A percentile compares a stretch with the other conserved stretches of the same genome.
Evolutionary conservation across 23 tunicate species (phyloP).

Genomic region (Halocynthia roretzi): DNA sequence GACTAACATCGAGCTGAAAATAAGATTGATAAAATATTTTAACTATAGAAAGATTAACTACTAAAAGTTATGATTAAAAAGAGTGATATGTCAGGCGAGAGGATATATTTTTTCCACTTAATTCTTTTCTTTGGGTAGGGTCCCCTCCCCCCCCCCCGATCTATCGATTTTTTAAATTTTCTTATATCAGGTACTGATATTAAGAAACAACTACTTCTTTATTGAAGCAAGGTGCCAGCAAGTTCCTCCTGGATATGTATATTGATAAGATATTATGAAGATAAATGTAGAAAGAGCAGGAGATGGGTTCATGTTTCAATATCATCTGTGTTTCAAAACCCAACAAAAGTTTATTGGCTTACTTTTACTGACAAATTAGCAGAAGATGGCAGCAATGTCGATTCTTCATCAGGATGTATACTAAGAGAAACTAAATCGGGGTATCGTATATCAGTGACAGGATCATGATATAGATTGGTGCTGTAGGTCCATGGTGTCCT

Average conservation of each 20-base stretch:
- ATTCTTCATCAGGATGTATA: constrained; percentile 33
- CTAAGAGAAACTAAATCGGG: constrained; percentile 23
- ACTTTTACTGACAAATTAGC: constrained; percentile 3
- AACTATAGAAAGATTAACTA: too few relatives aligned
- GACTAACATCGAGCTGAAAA: background rate
- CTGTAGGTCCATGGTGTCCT: constrained; percentile 55
- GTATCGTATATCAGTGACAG: constrained; percentile 39
- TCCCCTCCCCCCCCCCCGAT: background rate
- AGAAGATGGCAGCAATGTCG: constrained; percentile 14
- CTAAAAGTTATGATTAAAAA: too few relatives aligned
- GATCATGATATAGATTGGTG: constrained; percentile 45
- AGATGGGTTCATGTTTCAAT: background rate
- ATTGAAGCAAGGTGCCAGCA: too few relatives aligned
- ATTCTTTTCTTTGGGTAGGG: too few relatives aligned
- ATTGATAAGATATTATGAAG: background rate
- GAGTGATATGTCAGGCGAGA: too few relatives aligned
- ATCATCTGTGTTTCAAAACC: background rate
- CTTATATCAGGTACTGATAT: background rate
- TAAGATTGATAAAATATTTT: too few relatives aligned
- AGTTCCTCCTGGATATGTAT: background rate
- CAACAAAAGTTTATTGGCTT: background rate
- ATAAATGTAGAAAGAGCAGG: background rate
- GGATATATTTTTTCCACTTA: too few relatives aligned
- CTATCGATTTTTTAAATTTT: background rate
- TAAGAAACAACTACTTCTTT: too few relatives aligned